Percentiles rank a stretch among this genome's conserved stretches.
phyloP scores from a whole-genome alignment of 2,113 vertebrate genomes.

The Climacteris rufus region DNA sequence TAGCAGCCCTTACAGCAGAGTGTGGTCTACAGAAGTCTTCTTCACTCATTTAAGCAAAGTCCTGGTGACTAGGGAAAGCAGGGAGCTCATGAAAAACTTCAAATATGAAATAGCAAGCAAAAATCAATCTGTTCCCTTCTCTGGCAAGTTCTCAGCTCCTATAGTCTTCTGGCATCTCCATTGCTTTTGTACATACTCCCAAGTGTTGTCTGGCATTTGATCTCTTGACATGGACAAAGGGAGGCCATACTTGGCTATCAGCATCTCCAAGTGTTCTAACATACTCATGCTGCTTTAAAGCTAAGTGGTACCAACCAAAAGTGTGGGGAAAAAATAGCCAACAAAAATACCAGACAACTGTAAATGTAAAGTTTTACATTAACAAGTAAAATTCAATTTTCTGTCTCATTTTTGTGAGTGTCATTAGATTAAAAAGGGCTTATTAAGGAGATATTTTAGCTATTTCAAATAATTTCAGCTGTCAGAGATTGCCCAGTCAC shows the following conservation, averaged over 20 bases:
- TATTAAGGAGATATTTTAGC: not conserved
- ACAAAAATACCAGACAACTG: not conserved
- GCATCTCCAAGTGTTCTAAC: not conserved
- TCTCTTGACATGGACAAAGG: not conserved
- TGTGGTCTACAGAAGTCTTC: not conserved
- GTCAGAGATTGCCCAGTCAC: not conserved
- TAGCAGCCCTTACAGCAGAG: not conserved
- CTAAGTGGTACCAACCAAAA: not conserved
- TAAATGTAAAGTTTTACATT: not conserved
- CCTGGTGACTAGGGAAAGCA: not conserved
- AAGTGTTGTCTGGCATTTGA: not conserved
- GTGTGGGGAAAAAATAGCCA: fast-evolving
- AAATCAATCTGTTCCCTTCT: not conserved
- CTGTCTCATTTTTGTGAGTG: not conserved
- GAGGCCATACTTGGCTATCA: not conserved
- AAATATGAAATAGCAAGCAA: not conserved
- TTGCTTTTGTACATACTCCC: not conserved
- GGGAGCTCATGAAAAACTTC: not conserved
- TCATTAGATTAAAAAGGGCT: not conserved
- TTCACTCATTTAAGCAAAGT: not conserved
- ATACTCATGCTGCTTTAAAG: not conserved
- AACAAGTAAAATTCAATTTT: not conserved
- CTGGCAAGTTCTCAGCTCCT: not conserved
- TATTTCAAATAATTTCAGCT: not conserved
- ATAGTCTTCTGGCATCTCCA: not conserved